Base-by-base conservation (phyloP, 2,113 vertebrate genomes). In the Vulpes ferrilata region DNA sequence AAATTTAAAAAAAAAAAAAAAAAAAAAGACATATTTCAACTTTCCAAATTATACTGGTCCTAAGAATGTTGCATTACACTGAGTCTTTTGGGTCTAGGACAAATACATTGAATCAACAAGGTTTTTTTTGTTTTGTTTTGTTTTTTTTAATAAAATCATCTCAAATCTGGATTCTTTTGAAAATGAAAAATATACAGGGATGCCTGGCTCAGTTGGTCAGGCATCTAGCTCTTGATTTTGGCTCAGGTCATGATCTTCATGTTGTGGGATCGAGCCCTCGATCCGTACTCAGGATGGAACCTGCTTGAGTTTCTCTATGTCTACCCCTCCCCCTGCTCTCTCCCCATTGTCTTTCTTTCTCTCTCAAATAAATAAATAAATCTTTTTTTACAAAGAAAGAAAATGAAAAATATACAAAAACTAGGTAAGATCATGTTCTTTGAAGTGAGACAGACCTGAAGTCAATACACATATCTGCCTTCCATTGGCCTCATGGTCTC, bases 351-450 rank as follows among this genome's bases (percentile, higher is more conserved):
- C 43, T 43, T 16, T 8, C 57, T 59, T 16, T 8, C 57, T 59
- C 17, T 59, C 30, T 32, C 65, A 67, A 67, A 69, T 67, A 59
- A 80, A 71, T 62, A 81, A 84, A 84, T 20, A 57, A 38, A 16
- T 81, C 12, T 95, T 90, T 57, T 73, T 57, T 82, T 89, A 30
- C 64, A 95, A 97, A 71, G 48, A 90, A 92, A 83, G 43, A 64
- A 95, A 97, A 71, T 73, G 53, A 90, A 93, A 90, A 51, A 71
- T 76, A 48, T 1, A 11, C 51, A 38, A 92, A 10, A 51, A 59
- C 11, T 67, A 19, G 32, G 4, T 15, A 76, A 74, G 30, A 62
- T 60, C n/a, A 67, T 62, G 2, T 67, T 86, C 11, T 76, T 96
- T 81, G 32, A 95, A 76, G 4, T 38, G 27, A 67, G 60, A 22